Conservation (phyloP, 1,140 invertebrate genomes). For the Cherax destructor region DNA sequence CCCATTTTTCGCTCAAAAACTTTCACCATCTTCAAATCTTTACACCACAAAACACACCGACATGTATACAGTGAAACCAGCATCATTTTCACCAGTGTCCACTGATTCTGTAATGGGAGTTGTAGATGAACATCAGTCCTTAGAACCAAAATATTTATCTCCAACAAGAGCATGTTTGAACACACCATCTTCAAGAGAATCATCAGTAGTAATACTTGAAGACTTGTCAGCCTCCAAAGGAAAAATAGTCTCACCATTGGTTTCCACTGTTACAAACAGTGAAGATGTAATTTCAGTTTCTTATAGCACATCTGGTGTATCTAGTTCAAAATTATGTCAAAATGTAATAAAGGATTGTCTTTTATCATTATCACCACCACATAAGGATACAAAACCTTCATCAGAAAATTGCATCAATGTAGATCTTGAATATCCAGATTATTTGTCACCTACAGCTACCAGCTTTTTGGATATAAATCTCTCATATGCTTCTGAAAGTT, state of each 20-base stretch:
- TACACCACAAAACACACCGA: not conserved
- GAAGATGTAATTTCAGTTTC: not conserved
- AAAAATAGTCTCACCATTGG: not conserved
- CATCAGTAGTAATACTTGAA: not conserved
- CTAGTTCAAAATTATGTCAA: not conserved
- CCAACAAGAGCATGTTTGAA: not conserved
- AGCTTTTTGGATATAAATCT: not conserved
- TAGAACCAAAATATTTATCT: not conserved
- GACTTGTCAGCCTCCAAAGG: not conserved
- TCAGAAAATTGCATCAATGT: not conserved
- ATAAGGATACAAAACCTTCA: not conserved
- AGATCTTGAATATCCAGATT: not conserved
- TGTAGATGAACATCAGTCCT: not conserved
- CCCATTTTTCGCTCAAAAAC: not conserved
- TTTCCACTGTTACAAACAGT: not conserved
- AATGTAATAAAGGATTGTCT: conserved; percentile 21
- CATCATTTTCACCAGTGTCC: not conserved
- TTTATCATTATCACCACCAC: not conserved
- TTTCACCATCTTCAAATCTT: not conserved
- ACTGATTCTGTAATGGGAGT: not conserved
- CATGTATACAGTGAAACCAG: not conserved
- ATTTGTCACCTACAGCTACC: not conserved
- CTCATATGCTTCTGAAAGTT: not conserved
- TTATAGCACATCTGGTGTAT: not conserved
- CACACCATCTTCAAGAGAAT: not conserved